Base-by-base conservation (phyloP, 2,888 invertebrate genomes). In the Drosophila colorata region DNA sequence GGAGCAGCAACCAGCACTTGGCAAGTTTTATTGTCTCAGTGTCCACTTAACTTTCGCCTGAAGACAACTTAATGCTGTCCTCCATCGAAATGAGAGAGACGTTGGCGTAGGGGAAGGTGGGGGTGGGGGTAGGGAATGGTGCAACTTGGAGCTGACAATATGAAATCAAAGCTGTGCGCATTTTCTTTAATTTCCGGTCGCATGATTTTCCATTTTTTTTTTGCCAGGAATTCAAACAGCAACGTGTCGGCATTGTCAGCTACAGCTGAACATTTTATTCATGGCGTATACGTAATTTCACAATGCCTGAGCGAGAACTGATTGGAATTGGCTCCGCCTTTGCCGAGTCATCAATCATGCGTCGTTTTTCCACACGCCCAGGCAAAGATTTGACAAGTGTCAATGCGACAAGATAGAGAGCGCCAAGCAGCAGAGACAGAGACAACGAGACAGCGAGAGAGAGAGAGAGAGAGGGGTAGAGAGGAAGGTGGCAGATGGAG, bases 261-360 rank as follows among this genome's bases (percentile, higher is more conserved):
- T 71, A 40, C 77, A 69, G 69, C 46, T 69, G 70, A 67, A 60
- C 67, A 67, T 73, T 77, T 66, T 67, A 61, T 63, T 69, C 82
- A 84, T 81, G 74, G 75, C 79, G 81, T 74, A 85, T 80, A 74
- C 82, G 82, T 85, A 82, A 80, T 80, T 67, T 79, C 66, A 63
- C 63, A 46, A 77, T 77, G 69, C 56, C 73, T 66, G 57, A 35
- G 33, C 47, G 47, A 46, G 13, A 68, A 65, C 82, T 80, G 82
- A 80, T 80, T 80, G 82, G 85, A 82, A 80, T 79, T 80, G 77
- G 80, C 65, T 67, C 31, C 48, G 65, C 63, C 69, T 67, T 55
- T 65, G 75, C 68, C 64, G 64, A 82, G 74, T 90, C 90, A 89
- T 89, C 90, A 89, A 89, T 89, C 90, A 89, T 89, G 78, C 85